These are phyloP conservation scores for Blennius ocellaris DNA, from an alignment of 2,113 vertebrate genomes.

Conservation along the genomic window DNA sequence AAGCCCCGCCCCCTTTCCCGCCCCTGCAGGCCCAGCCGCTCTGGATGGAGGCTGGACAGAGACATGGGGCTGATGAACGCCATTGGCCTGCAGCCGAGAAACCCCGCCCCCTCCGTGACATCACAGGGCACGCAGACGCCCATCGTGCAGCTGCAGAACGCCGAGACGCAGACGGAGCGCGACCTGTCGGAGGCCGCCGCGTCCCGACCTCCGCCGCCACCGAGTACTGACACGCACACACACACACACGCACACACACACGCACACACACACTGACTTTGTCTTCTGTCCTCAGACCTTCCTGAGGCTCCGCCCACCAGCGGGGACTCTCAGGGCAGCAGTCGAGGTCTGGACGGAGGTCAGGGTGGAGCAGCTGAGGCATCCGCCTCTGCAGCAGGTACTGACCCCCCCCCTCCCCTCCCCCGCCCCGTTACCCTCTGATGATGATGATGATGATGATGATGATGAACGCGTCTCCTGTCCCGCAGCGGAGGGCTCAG, in stretches of 20 bases:
- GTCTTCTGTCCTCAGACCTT: slow-evolving; percentile 25
- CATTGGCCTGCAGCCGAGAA: slow-evolving; percentile 95
- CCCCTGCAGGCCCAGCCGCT: slow-evolving; percentile 90
- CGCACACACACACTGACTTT: not conserved
- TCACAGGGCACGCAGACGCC: slow-evolving; percentile 98
- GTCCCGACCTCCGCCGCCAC: slow-evolving; percentile 59
- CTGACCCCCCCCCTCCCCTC: not conserved
- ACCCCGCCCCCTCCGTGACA: slow-evolving; percentile 94
- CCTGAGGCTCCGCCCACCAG: slow-evolving; percentile 61
- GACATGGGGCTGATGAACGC: slow-evolving; percentile 99
- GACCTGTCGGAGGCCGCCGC: slow-evolving; percentile 88
- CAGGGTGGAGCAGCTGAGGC: slow-evolving; percentile 53
- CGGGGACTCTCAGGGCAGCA: not conserved
- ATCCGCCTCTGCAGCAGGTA: slow-evolving; percentile 63
- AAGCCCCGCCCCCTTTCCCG: too few relatives aligned
- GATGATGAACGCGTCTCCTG: not conserved
- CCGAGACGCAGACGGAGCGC: slow-evolving; percentile 96
- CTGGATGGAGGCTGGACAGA: slow-evolving; percentile 93
- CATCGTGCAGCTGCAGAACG: slow-evolving; percentile 93
- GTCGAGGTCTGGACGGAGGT: slow-evolving; percentile 30
- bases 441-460: too few relatives aligned
- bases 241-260: not conserved
- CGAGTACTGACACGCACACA: slow-evolving; percentile 25
- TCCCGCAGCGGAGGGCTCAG: slow-evolving; percentile 26
- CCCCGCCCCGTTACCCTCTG: too few relatives aligned